Percentiles rank a stretch among this genome's conserved stretches.
Evolutionary conservation across 92 coral and sea anemone genomes (phyloP).

Genomic region (Umimayanthus kanabou): DNA sequence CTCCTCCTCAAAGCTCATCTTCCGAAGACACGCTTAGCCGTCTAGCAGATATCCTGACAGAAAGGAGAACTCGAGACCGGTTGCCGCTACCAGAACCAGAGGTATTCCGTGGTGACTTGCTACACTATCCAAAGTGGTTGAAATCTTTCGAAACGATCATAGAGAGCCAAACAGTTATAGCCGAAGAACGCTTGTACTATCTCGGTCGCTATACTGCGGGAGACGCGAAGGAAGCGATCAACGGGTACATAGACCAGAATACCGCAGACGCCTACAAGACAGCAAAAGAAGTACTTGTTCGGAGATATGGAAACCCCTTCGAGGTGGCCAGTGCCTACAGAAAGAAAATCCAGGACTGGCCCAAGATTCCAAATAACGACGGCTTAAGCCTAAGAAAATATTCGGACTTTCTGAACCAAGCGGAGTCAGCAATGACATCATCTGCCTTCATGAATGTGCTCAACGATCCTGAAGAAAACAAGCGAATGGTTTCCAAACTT

Average conservation of each 20-base stretch:
- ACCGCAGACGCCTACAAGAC: conserved; percentile 56
- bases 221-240: conserved; percentile 65
- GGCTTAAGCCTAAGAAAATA: conserved; percentile 59
- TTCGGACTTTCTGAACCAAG: conserved; percentile 62
- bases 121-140: conserved; percentile 56
- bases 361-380: conserved; percentile 61
- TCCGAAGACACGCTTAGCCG: conserved; percentile 38
- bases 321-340: conserved; percentile 64
- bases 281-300: conserved; percentile 51
- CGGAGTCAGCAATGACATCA: conserved; percentile 52
- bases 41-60: conserved; percentile 52
- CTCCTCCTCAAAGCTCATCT: conserved; percentile 17
- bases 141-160: conserved; percentile 61
- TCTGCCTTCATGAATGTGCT: conserved; percentile 53
- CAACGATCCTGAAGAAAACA: conserved; percentile 67
- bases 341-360: conserved; percentile 62
- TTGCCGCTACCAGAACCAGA: conserved; percentile 65
- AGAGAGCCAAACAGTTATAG: conserved; percentile 43
- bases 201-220: conserved; percentile 57
- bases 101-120: conserved; percentile 50
- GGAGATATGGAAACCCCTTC: conserved; percentile 63
- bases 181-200: conserved; percentile 46
- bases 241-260: conserved; percentile 49
- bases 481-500: conserved; percentile 62
- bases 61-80: conserved; percentile 29